Percentiles rank a stretch among this genome's conserved stretches.
Evolutionary conservation across 2,797 vertebrate species (phyloP).

Genomic region (Echiichthys vipera): DNA sequence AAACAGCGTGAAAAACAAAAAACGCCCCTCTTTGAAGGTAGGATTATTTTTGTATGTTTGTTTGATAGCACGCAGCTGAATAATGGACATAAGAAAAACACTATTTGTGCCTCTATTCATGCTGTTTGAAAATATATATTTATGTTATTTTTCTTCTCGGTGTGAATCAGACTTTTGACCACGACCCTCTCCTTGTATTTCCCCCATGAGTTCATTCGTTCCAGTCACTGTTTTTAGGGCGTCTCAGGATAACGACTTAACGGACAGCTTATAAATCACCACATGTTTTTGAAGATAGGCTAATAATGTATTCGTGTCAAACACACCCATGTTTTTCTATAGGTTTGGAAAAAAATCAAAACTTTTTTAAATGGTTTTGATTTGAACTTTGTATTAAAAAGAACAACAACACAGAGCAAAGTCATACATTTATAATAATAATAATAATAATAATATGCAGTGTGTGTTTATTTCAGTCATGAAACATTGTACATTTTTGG

Average conservation of each 20-base stretch:
- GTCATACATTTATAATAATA: slow-evolving; percentile 82
- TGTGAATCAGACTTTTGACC: slow-evolving; percentile 74
- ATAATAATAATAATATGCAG: slow-evolving; percentile 81
- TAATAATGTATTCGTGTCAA: slow-evolving; percentile 83
- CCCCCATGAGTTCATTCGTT: slow-evolving; percentile 72
- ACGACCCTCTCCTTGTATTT: slow-evolving; percentile 65
- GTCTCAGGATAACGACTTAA: slow-evolving; percentile 84
- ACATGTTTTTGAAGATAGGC: slow-evolving; percentile 77
- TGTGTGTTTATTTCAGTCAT: slow-evolving; percentile 93
- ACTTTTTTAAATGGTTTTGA: slow-evolving; percentile 83
- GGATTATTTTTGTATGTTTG: slow-evolving; percentile 90
- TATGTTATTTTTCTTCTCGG: slow-evolving; percentile 73
- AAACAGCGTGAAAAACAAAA: slow-evolving; percentile 74
- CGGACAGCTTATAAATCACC: slow-evolving; percentile 81
- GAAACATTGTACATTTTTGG: slow-evolving; percentile 92
- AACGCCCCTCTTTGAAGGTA: slow-evolving; percentile 89
- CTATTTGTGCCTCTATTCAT: slow-evolving; percentile 85
- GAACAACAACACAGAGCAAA: slow-evolving; percentile 72
- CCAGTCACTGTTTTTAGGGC: slow-evolving; percentile 81
- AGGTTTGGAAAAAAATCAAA: slow-evolving; percentile 77
- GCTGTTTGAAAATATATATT: slow-evolving; percentile 82
- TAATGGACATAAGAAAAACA: slow-evolving; percentile 76
- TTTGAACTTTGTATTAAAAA: slow-evolving; percentile 93
- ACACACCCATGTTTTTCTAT: slow-evolving; percentile 76
- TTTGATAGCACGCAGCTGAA: slow-evolving; percentile 81